Conservation (phyloP, 2,113 vertebrate species). For the Toxostoma redivivum region DNA sequence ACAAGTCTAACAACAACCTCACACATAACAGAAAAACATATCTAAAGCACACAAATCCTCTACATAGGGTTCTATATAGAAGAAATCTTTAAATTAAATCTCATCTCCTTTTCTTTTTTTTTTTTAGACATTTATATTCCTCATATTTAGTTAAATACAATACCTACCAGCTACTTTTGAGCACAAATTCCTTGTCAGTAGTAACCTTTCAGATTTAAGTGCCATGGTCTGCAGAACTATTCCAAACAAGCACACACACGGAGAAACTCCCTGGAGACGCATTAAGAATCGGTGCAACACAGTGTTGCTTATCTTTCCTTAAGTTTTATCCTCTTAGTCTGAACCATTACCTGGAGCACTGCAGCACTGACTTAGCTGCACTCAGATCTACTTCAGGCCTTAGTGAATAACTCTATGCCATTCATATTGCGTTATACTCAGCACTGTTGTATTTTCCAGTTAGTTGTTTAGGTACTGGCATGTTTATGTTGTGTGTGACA, state of each 20-base stretch:
- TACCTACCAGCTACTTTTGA: not conserved
- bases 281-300: not conserved
- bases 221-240: not conserved
- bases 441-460: not conserved
- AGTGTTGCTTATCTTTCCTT: not conserved
- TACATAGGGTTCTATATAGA: not conserved
- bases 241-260: not conserved
- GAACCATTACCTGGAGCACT: not conserved
- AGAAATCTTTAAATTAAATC: not conserved
- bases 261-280: not conserved
- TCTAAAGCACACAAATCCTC: not conserved
- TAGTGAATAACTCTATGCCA: not conserved
- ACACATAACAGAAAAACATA: not conserved
- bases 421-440: not conserved
- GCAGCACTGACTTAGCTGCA: not conserved
- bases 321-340: not conserved
- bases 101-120: not conserved
- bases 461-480: not conserved
- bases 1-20: not conserved
- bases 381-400: not conserved
- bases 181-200: constrained; percentile 3
- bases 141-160: not conserved
- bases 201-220: constrained; percentile 17
- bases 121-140: not conserved
- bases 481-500: not conserved